phyloP scores from a whole-genome alignment of 1,140 invertebrate species.

The Teleopsis dalmanni region DNA sequence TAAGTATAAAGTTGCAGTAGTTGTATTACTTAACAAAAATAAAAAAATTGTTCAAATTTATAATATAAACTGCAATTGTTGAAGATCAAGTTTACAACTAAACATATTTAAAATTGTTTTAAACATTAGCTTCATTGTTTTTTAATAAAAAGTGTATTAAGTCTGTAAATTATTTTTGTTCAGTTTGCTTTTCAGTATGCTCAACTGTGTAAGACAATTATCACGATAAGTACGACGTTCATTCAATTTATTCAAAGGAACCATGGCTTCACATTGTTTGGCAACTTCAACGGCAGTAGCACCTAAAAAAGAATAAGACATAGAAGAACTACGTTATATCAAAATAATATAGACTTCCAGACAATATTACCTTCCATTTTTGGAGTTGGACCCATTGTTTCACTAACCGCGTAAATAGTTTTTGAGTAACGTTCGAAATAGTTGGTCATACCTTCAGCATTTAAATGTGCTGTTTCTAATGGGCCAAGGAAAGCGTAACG shows the following conservation, averaged over 20 bases:
- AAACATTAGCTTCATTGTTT: too few relatives aligned
- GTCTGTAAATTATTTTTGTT: conserved; percentile 19
- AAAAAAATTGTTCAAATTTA: conserved; percentile 6
- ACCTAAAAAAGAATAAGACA: background rate
- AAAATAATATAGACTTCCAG: background rate
- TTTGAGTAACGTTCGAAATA: conserved; percentile 60
- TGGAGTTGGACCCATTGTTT: conserved; percentile 67
- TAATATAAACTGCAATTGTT: background rate
- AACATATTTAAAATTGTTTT: too few relatives aligned
- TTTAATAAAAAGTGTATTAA: background rate
- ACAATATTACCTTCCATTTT: conserved; percentile 57
- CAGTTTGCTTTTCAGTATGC: conserved; percentile 68
- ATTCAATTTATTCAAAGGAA: conserved; percentile 66
- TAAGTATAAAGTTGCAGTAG: too few relatives aligned
- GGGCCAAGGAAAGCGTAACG: conserved; percentile 92
- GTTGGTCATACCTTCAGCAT: conserved; percentile 75
- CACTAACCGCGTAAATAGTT: conserved; percentile 68
- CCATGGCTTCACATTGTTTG: conserved; percentile 61
- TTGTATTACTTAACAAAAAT: background rate
- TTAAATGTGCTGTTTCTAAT: conserved; percentile 89
- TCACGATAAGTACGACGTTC: conserved; percentile 78
- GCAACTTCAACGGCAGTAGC: conserved; percentile 51
- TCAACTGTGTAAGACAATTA: conserved; percentile 69
- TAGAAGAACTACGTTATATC: background rate
- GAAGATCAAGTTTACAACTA: background rate